Evolutionary conservation across 2,888 invertebrate genomes (phyloP).

Genomic region (Calephelis perditalis): DNA sequence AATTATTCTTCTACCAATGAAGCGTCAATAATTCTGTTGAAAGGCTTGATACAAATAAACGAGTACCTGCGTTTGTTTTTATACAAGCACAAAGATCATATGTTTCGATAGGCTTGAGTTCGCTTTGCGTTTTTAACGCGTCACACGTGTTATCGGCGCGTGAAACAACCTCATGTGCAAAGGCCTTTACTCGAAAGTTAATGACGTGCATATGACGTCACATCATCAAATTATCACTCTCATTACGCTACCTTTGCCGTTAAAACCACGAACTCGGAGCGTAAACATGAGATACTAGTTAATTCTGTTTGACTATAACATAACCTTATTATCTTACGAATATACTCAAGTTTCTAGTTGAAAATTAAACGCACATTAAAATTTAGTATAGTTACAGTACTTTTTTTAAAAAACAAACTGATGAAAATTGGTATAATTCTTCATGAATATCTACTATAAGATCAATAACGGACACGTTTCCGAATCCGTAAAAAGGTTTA

Average conservation of each 20-base stretch:
- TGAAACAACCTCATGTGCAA: too few relatives aligned
- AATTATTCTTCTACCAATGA: neutral
- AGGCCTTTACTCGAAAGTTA: neutral
- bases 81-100: neutral
- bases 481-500: too few relatives aligned
- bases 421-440: too few relatives aligned
- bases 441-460: too few relatives aligned
- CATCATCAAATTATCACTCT: neutral
- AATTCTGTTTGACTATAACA: neutral
- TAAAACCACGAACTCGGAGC: neutral
- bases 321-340: neutral
- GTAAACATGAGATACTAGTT: neutral
- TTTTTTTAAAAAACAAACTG: too few relatives aligned
- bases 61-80: neutral
- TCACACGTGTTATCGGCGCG: neutral
- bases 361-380: neutral
- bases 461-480: too few relatives aligned
- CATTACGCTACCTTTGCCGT: conserved; percentile 1
- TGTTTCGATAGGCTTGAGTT: too few relatives aligned
- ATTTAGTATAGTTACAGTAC: neutral
- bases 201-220: conserved; percentile 3
- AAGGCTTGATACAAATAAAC: neutral
- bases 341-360: neutral
- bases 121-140: neutral
- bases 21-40: neutral